phyloP scores from a whole-genome alignment of 1,140 invertebrate genomes.

The Himalopsyche phryganea region DNA sequence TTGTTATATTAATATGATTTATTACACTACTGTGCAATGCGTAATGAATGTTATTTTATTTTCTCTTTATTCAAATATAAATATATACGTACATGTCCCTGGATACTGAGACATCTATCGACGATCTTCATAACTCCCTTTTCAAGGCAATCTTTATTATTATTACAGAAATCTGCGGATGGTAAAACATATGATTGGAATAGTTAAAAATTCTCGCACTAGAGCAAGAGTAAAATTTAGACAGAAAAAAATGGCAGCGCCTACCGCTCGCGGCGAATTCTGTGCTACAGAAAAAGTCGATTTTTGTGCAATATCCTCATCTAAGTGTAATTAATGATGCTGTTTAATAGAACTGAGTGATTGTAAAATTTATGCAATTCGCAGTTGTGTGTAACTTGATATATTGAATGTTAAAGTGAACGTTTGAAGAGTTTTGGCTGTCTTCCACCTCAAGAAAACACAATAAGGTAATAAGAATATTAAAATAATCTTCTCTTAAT shows the following conservation, averaged over 20 bases:
- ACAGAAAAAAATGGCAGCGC: constrained; percentile 20
- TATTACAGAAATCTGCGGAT: no score
- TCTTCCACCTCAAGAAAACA: constrained; percentile 17
- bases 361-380: background rate
- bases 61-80: no score
- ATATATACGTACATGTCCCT: no score
- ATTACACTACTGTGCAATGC: no score
- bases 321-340: constrained; percentile 3
- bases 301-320: constrained; percentile 8
- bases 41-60: no score
- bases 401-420: constrained; percentile 18
- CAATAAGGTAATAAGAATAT: constrained; percentile 21
- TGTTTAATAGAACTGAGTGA: no score
- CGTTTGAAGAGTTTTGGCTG: constrained; percentile 9
- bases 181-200: background rate
- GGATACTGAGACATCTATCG: no score
- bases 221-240: constrained; percentile 13
- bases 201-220: constrained; percentile 8
- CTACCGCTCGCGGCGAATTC: constrained; percentile 1
- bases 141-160: no score
- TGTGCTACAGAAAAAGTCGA: constrained; percentile 13
- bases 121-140: no score
- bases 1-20: no score
- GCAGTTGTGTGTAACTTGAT: constrained; percentile 8
- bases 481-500: no score